Evolutionary conservation across 2,888 invertebrate species (phyloP), one percentile per base, ranked within the genome.

Genomic region (Ophion obscuratus): DNA sequence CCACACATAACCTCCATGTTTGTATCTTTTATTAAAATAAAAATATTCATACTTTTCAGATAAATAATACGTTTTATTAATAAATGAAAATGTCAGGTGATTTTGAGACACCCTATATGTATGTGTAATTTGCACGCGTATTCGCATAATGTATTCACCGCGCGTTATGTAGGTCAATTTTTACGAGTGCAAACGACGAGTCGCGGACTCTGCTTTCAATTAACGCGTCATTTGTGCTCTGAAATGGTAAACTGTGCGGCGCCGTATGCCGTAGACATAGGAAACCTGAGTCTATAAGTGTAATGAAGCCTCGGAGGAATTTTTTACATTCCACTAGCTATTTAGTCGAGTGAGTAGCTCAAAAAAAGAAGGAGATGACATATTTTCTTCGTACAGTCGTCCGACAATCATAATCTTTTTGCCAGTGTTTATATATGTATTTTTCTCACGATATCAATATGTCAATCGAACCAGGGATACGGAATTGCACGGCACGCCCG

Each of bases 131-230:
- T 68, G 9, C 17, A 79, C 44, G 66, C 31, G 17, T 61, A 44
- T 27, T 27, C 47, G 53, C 31, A 44, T 62, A 71, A 79, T 71
- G 61, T 62, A 70, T 62, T 71, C 62, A 36, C 31, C 20, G 61
- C 61, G 64, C 59, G 79, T 76, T 76, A 84, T 86, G 87, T 88
- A 79, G 88, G 88, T 87, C 88, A 88, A 79, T 87, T 88, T 88
- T 88, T 87, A 81, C 59, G 74, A 84, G 74, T 44, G 57, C 73
- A 20, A 76, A 68, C 77, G 73, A 80, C 24, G 64, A 53, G 71
- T 47, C 66, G 57, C 59, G 53, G 68, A 36, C 76, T 77, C 85
- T 85, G 85, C 62, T 85, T 85, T 83, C 83, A 85, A 85, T 85
- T 83, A 83, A 73, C 73, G 31, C 83, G 68, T 80, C 80, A 77